These are phyloP conservation scores for Gasterosteus nipponicus DNA, from an alignment of 2,113 vertebrate genomes.

Conservation along the genomic window DNA sequence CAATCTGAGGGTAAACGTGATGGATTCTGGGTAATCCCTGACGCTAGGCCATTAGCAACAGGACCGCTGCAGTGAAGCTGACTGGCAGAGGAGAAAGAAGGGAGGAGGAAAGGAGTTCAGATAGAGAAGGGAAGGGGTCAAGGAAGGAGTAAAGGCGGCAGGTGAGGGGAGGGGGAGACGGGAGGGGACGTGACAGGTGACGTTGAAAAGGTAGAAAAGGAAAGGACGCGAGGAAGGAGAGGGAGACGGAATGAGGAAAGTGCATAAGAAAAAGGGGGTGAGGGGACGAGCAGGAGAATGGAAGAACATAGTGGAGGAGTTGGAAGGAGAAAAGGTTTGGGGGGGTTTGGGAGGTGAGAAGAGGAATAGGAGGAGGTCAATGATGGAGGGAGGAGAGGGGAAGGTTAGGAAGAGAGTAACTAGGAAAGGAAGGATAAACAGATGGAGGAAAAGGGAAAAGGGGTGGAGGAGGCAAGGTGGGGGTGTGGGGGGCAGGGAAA, in stretches of 20 bases:
- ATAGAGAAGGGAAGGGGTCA: neutral
- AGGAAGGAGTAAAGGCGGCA: neutral
- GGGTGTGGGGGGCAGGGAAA: too few relatives aligned
- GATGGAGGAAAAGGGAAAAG: neutral
- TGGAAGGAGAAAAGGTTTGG: neutral
- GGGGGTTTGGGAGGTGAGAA: neutral
- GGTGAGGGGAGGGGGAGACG: neutral
- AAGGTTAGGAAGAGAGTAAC: neutral
- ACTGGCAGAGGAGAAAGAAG: too few relatives aligned
- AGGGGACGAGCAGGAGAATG: neutral
- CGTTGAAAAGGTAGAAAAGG: neutral
- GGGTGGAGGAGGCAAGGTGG: neutral
- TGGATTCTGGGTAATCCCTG: conserved; percentile 65
- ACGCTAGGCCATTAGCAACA: conserved; percentile 46
- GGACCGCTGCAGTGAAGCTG: conserved; percentile 30
- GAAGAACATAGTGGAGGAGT: neutral
- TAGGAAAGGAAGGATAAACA: neutral
- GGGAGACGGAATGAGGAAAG: neutral
- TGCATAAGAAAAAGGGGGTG: neutral
- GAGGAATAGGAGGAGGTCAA: neutral
- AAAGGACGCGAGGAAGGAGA: neutral
- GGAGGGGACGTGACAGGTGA: neutral
- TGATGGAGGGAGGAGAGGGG: neutral
- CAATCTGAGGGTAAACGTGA: conserved; percentile 50
- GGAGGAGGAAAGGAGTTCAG: neutral